phyloP scores from a whole-genome alignment of 2,113 vertebrate genomes.

The Gallinago jamesoni region DNA sequence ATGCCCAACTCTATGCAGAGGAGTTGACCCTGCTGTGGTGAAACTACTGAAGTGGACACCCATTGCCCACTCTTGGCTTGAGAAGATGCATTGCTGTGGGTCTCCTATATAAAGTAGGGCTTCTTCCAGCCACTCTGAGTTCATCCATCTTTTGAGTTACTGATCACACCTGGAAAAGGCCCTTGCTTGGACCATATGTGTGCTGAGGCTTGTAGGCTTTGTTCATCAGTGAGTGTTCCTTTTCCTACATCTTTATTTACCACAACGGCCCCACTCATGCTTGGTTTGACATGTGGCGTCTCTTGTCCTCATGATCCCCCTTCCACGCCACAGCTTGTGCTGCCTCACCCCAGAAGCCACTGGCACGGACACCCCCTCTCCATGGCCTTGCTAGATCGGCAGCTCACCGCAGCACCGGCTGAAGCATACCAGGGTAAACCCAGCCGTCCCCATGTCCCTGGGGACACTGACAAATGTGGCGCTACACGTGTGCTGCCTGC shows the following conservation, averaged over 20 bases:
- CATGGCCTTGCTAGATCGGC: background rate
- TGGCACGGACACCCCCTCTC: background rate
- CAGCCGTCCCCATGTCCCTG: background rate
- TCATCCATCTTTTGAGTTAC: background rate
- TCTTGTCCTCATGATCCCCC: background rate
- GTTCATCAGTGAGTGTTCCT: background rate
- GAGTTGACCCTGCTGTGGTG: background rate
- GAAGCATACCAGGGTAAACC: background rate
- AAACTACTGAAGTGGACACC: background rate
- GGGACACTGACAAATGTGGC: background rate
- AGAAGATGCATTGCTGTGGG: background rate
- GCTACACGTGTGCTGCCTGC: background rate
- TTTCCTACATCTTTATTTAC: background rate
- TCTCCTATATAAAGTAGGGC: background rate
- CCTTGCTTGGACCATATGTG: background rate
- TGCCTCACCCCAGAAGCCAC: background rate
- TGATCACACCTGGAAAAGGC: background rate
- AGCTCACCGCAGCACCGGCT: background rate
- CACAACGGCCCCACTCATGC: accelerated
- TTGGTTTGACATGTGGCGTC: accelerated
- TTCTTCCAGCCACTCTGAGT: background rate
- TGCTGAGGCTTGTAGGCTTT: background rate
- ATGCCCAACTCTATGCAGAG: background rate
- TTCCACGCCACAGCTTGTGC: background rate
- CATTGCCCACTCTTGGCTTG: background rate